Conservation (phyloP, 2,888 invertebrate genomes). For the Tetanocera ferruginea region DNA sequence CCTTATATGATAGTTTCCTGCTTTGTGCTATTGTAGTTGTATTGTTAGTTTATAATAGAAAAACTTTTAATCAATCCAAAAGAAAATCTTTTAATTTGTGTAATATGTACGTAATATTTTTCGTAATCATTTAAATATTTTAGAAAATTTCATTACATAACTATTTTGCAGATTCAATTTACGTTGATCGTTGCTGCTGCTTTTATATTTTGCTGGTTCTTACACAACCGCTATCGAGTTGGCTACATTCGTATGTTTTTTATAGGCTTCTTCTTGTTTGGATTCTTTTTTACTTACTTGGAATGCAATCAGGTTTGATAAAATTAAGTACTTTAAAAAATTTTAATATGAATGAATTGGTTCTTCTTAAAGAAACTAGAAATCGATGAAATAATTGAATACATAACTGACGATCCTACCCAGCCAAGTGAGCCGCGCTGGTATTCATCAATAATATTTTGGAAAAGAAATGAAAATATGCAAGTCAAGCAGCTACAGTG, state of each 20-base stretch:
- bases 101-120: no score
- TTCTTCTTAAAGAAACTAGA: slow-evolving; percentile 56
- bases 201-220: slow-evolving; percentile 50
- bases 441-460: slow-evolving; percentile 46
- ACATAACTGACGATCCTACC: slow-evolving; percentile 22
- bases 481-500: slow-evolving; percentile 52
- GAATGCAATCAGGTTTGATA: slow-evolving; percentile 63
- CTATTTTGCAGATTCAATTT: slow-evolving; percentile 56
- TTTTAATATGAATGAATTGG: not conserved
- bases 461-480: slow-evolving; percentile 27
- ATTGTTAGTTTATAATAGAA: no score
- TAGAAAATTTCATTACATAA: not conserved
- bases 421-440: slow-evolving; percentile 32
- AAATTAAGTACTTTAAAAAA: not conserved
- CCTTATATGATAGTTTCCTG: not conserved
- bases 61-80: no score
- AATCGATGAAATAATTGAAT: slow-evolving; percentile 55
- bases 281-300: slow-evolving; percentile 61
- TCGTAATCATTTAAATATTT: not conserved
- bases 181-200: slow-evolving; percentile 45
- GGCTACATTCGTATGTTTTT: slow-evolving; percentile 49
- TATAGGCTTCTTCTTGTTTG: slow-evolving; percentile 53
- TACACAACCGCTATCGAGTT: slow-evolving; percentile 53
- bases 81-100: no score
- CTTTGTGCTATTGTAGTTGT: not conserved